Evolutionary conservation across 1,140 invertebrate species (phyloP).

Genomic region (Lepidotrigona ventralis): DNA sequence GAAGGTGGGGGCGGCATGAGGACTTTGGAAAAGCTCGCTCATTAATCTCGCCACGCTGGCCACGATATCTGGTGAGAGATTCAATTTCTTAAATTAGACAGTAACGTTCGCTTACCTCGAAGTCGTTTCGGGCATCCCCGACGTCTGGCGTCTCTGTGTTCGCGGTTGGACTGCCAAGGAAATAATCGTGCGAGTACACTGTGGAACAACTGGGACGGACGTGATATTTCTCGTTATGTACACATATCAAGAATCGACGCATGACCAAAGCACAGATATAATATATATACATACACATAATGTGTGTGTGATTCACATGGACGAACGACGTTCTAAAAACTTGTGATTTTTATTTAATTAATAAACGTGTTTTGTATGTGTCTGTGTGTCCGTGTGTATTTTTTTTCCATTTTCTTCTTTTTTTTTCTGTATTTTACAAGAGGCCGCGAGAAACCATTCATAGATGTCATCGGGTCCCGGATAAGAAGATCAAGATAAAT

Average conservation of each 20-base stretch:
- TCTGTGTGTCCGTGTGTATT: constrained; percentile 67
- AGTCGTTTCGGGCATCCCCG: neutral
- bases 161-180: constrained; percentile 11
- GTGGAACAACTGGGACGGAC: neutral
- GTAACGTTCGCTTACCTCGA: constrained; percentile 39
- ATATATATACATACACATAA: too few relatives aligned
- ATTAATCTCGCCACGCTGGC: constrained; percentile 32
- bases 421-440: constrained; percentile 78
- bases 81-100: constrained; percentile 40
- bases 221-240: too few relatives aligned
- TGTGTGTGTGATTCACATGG: neutral
- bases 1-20: neutral
- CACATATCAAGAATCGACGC: neutral
- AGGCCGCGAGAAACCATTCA: constrained; percentile 68
- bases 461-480: constrained; percentile 65
- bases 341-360: constrained; percentile 80
- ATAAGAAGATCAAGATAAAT: constrained; percentile 77
- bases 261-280: neutral
- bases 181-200: constrained; percentile 9
- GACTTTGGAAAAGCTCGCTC: constrained; percentile 39
- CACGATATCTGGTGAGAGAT: constrained; percentile 36
- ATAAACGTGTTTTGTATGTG: constrained; percentile 76
- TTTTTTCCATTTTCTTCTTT: constrained; percentile 40
- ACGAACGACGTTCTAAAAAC: constrained; percentile 74
- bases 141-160: neutral